Percentiles rank a stretch among this genome's conserved stretches.
phyloP scores from a whole-genome alignment of 2,797 vertebrate species.

The Karalla daura region DNA sequence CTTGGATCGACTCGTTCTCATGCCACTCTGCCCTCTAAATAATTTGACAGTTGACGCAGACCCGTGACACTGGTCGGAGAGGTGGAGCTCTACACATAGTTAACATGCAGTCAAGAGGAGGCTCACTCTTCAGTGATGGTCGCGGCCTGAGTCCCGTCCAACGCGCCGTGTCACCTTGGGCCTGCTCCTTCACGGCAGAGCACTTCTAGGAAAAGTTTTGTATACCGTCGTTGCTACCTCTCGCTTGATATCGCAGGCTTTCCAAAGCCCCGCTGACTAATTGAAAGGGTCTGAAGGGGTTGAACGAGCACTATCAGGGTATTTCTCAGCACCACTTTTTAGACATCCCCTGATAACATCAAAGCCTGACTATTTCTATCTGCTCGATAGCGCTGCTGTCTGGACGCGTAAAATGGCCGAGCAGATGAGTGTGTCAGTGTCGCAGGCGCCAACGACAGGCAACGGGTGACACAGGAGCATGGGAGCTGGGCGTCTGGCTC shows the following conservation, averaged over 20 bases:
- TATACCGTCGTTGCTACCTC: slow-evolving; percentile 21
- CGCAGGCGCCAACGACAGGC: slow-evolving; percentile 66
- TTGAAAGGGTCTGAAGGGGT: slow-evolving; percentile 44
- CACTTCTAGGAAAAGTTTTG: slow-evolving; percentile 46
- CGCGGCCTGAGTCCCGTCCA: neutral
- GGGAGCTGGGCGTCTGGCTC: slow-evolving; percentile 69
- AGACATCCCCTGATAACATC: slow-evolving; percentile 70
- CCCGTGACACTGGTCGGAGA: slow-evolving; percentile 5
- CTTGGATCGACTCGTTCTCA: slow-evolving; percentile 26
- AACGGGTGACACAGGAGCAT: slow-evolving; percentile 56
- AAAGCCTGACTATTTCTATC: slow-evolving; percentile 81
- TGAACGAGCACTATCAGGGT: slow-evolving; percentile 47
- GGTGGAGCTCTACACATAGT: slow-evolving; percentile 35
- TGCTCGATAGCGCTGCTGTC: slow-evolving; percentile 60
- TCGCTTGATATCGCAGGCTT: slow-evolving; percentile 51
- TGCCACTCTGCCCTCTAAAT: slow-evolving; percentile 22
- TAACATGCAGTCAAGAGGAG: slow-evolving; percentile 15
- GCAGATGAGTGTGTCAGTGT: slow-evolving; percentile 69
- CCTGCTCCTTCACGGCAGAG: slow-evolving; percentile 1
- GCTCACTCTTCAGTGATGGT: neutral
- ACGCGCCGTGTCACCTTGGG: slow-evolving; percentile 8
- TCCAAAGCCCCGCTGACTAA: slow-evolving; percentile 52
- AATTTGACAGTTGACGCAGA: slow-evolving; percentile 44
- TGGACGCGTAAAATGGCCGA: slow-evolving; percentile 23
- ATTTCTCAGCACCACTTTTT: slow-evolving; percentile 61